phyloP scores from a whole-genome alignment of 2,113 vertebrate genomes.

The Macroglossus sobrinus region DNA sequence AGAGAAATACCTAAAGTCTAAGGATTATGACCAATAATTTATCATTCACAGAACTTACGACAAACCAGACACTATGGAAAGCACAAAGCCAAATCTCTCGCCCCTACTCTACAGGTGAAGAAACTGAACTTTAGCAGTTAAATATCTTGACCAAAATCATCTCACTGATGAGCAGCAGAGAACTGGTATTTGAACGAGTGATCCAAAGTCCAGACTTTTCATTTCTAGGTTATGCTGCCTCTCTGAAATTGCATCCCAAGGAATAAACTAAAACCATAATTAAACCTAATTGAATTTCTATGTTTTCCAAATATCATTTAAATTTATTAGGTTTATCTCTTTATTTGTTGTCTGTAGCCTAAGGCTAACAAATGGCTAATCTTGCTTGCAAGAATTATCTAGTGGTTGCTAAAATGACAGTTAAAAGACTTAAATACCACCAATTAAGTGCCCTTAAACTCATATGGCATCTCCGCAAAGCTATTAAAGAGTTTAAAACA shows the following conservation, averaged over 20 bases:
- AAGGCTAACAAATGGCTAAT: background rate
- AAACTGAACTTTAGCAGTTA: background rate
- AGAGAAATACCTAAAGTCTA: background rate
- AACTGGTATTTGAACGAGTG: background rate
- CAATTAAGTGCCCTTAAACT: background rate
- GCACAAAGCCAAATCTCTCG: background rate
- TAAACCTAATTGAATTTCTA: background rate
- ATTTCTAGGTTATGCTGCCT: background rate
- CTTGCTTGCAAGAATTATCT: background rate
- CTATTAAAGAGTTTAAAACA: background rate
- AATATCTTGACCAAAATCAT: background rate
- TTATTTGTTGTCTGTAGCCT: background rate
- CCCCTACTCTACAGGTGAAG: background rate
- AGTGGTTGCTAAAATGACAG: background rate
- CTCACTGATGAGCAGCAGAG: background rate
- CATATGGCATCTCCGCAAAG: background rate
- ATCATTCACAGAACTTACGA: background rate
- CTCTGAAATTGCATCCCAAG: background rate
- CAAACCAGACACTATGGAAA: background rate
- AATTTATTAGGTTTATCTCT: background rate
- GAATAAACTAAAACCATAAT: conserved; percentile 22
- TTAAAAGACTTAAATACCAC: background rate
- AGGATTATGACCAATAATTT: background rate
- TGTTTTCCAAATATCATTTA: background rate
- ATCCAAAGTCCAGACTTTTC: background rate